A percentile compares a stretch with the other conserved stretches of the same genome.
These are phyloP conservation scores for Hirundichthys speculiger DNA, from an alignment of 2,113 vertebrate genomes.

Conservation along the genomic window DNA sequence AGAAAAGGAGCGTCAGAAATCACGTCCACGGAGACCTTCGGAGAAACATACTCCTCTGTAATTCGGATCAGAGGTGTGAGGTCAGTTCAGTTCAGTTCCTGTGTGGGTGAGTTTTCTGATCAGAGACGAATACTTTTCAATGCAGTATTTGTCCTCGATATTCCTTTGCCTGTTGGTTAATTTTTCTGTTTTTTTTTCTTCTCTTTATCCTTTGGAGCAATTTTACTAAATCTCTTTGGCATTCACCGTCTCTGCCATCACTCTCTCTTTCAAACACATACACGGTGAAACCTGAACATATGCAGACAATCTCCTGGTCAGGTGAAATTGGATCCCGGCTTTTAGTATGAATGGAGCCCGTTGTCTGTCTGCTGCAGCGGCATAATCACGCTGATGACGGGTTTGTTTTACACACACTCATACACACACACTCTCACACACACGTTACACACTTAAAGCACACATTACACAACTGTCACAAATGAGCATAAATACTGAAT, in stretches of 20 bases:
- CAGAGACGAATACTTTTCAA: constrained; percentile 3
- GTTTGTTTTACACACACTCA: constrained; percentile 46
- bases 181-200: constrained; percentile 15
- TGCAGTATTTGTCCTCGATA: not conserved
- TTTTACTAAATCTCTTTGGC: constrained; percentile 20
- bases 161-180: not conserved
- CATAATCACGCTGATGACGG: constrained; percentile 73
- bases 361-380: constrained; percentile 73
- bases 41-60: constrained; percentile 46
- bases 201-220: not conserved
- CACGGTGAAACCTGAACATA: constrained; percentile 25
- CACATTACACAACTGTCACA: constrained; percentile 1
- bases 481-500: constrained; percentile 20
- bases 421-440: constrained; percentile 9
- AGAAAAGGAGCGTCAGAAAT: constrained; percentile 5
- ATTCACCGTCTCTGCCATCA: constrained; percentile 5
- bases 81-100: constrained; percentile 42
- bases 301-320: constrained; percentile 52
- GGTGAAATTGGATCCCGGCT: constrained; percentile 66
- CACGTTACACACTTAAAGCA: constrained; percentile 3
- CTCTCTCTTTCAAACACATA: constrained; percentile 1
- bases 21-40: constrained; percentile 21
- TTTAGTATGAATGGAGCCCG: constrained; percentile 69
- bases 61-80: constrained; percentile 56
- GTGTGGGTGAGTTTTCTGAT: constrained; percentile 23